A percentile compares a stretch with the other conserved stretches of the same genome.
These are phyloP conservation scores for Tricholauxania praeusta DNA, from an alignment of 2,888 invertebrate genomes.

Conservation along the genomic window DNA sequence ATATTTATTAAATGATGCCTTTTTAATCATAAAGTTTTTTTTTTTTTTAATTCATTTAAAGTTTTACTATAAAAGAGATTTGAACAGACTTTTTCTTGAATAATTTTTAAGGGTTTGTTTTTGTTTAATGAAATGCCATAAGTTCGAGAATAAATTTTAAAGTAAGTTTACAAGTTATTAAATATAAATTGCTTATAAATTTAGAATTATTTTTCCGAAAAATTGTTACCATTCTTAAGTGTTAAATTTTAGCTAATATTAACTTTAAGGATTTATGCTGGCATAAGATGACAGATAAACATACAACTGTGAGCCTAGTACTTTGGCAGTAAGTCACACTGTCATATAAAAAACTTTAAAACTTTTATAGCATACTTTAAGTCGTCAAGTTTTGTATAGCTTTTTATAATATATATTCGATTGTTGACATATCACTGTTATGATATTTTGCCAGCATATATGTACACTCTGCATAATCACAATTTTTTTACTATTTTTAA, in stretches of 20 bases:
- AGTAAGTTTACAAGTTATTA: slow-evolving; percentile 44
- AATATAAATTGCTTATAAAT: slow-evolving; percentile 62
- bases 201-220: slow-evolving; percentile 55
- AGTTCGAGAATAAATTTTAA: slow-evolving; percentile 12
- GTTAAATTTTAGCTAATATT: slow-evolving; percentile 36
- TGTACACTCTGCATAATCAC: no score
- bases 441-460: no score
- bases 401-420: no score
- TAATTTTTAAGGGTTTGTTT: slow-evolving; percentile 37
- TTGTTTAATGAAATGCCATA: slow-evolving; percentile 33
- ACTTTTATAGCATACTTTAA: no score
- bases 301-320: no score
- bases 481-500: no score
- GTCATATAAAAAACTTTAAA: no score
- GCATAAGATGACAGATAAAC: no score
- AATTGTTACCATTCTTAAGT: slow-evolving; percentile 27
- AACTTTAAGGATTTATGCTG: slow-evolving; percentile 1
- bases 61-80: slow-evolving; percentile 53
- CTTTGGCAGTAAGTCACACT: no score
- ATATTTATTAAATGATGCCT: neutral
- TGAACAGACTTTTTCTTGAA: slow-evolving; percentile 59
- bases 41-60: no score
- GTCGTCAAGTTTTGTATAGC: no score
- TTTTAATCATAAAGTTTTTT: neutral
- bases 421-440: no score